Evolutionary conservation across 2,888 invertebrate species (phyloP), one percentile per base, ranked within the genome.

Genomic region (Chymomyza amoena): DNA sequence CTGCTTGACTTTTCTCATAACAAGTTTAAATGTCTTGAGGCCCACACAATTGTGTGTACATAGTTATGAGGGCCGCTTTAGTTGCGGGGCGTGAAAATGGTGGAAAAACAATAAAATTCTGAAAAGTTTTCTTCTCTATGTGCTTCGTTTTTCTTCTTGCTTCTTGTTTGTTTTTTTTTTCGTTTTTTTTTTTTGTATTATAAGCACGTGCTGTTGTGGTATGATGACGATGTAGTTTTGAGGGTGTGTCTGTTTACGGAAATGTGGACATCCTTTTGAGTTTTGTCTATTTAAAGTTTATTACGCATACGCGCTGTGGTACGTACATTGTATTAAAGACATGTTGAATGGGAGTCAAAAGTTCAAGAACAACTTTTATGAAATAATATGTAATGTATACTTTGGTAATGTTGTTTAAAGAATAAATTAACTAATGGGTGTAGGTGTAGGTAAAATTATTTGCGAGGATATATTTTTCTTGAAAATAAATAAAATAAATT

Each of bases 51-150:
- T 20, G 18, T 54, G 16, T 18, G 52, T 16, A 4, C 61, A 15
- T 39, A 25, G 16, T 56, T 64, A 32, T 54, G 10, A 18, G 52
- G 52, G 16, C 36, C 36, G 32, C 13, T 18, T 20, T 13, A 15
- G 61, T 15, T 39, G 32, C 36, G 39, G 64, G 6, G 54, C 50
- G 25, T 13, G 54, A 25, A 56, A 18, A 54, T 18, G 16, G 16
- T 54, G 52, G 18, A 64, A 32, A 64, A 36, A 56, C 54, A 64
- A 64, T 56, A 56, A 64, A 64, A 64, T 64, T 56, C 28, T 39
- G 54, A 56, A 64, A 64, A 64, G 36, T 56, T 64, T 64, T 64
- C 39, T 45, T 45, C 39, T 45, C 39, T 45, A 45, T 45, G 39
- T 45, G 36, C 36, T 51, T 25, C 25, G 2, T 25, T 20, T 20